These are phyloP conservation scores for Lissocephala sabroskyi DNA, from an alignment of 2,888 invertebrate genomes.

Conservation along the genomic window DNA sequence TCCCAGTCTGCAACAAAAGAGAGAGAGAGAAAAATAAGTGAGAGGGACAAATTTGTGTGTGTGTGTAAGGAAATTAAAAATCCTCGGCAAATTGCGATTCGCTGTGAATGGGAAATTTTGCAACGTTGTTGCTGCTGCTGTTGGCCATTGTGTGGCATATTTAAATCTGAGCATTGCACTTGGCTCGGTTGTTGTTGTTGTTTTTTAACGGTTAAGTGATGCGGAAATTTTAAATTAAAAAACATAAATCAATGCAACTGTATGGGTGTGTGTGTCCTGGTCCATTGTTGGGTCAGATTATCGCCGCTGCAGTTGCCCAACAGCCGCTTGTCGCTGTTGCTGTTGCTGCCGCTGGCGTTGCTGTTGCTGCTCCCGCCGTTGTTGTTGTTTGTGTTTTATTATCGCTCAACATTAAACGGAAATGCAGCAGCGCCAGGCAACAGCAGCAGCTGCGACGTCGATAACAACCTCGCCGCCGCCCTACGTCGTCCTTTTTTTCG, in stretches of 20 bases:
- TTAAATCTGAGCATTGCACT: conserved; percentile 10
- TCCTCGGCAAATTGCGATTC: conserved; percentile 30
- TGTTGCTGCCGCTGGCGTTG: conserved; percentile 16
- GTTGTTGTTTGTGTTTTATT: conserved; percentile 55
- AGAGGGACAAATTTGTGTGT: conserved; percentile 15
- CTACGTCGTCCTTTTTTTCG: too few relatives aligned
- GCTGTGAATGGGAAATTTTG: conserved; percentile 13
- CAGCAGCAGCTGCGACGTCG: conserved; percentile 24
- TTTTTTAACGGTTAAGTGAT: conserved; percentile 65
- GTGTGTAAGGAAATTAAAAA: background rate
- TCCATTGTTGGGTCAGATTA: conserved; percentile 20
- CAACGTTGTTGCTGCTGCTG: conserved; percentile 8
- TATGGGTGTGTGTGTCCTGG: conserved; percentile 22
- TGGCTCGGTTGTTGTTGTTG: conserved; percentile 19
- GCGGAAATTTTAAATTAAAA: conserved; percentile 73
- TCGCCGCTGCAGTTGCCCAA: conserved; percentile 9
- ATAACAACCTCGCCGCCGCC: conserved; percentile 11
- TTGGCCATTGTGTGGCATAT: conserved; percentile 1
- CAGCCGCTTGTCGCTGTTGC: conserved; percentile 16
- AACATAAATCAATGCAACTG: conserved; percentile 70
- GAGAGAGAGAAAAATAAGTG: conserved; percentile 61
- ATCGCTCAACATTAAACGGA: conserved; percentile 69
- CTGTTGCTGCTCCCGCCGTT: conserved; percentile 22
- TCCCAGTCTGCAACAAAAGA: conserved; percentile 66
- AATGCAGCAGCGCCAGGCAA: conserved; percentile 47